Evolutionary conservation across 1,140 invertebrate genomes (phyloP).

Genomic region (Lucilia cuprina): DNA sequence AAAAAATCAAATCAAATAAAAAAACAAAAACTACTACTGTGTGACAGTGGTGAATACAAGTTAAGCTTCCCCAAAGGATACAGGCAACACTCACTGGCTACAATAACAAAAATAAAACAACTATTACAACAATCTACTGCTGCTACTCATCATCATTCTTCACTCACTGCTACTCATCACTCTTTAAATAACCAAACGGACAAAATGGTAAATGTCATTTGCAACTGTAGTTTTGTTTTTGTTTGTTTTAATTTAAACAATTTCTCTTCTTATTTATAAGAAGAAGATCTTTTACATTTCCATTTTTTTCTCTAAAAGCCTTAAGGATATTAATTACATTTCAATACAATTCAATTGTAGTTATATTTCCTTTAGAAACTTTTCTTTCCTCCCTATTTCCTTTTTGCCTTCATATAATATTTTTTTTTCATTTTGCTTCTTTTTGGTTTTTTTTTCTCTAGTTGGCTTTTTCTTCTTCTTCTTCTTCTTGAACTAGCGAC

Average conservation of each 20-base stretch:
- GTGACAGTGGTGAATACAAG: neutral
- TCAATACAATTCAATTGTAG: neutral
- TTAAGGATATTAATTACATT: constrained; percentile 6
- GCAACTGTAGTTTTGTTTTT: neutral
- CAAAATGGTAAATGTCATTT: neutral
- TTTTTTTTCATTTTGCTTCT: no score
- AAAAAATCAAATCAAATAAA: neutral
- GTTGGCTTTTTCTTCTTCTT: neutral
- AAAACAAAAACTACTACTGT: neutral
- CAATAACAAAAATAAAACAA: neutral
- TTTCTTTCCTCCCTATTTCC: neutral
- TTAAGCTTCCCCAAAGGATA: neutral
- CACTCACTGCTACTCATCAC: no score
- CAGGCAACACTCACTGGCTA: neutral
- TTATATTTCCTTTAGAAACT: neutral
- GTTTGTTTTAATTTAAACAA: no score
- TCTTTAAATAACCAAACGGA: neutral
- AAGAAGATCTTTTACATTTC: no score
- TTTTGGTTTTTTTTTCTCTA: neutral
- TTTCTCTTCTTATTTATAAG: no score
- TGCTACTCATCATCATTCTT: neutral
- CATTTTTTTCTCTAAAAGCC: neutral
- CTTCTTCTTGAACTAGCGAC: neutral
- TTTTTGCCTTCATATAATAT: neutral
- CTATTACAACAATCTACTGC: neutral